A percentile compares a stretch with the other conserved stretches of the same genome.
phyloP scores from a whole-genome alignment of 2,888 invertebrate genomes.

The Drosophila barbarae region DNA sequence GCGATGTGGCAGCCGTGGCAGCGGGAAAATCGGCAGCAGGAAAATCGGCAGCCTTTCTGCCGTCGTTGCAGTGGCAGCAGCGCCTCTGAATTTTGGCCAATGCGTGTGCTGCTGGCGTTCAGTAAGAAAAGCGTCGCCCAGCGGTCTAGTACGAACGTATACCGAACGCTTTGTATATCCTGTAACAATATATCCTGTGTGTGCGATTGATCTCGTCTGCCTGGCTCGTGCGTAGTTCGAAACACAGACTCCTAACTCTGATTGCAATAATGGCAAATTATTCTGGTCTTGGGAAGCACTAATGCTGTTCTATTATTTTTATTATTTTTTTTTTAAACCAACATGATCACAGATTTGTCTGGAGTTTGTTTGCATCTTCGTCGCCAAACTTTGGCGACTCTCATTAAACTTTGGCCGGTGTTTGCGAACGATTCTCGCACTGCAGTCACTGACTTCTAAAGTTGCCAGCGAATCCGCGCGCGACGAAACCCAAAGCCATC shows the following conservation, averaged over 20 bases:
- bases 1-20: slow-evolving; percentile 51
- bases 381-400: slow-evolving; percentile 42
- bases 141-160: slow-evolving; percentile 80
- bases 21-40: slow-evolving; percentile 47
- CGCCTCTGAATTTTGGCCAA: slow-evolving; percentile 67
- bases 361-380: slow-evolving; percentile 11
- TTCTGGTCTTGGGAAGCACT: slow-evolving; percentile 21
- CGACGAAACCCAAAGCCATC: slow-evolving; percentile 40
- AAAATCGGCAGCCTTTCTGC: slow-evolving; percentile 48
- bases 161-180: slow-evolving; percentile 76
- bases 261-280: slow-evolving; percentile 27
- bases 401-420: slow-evolving; percentile 51
- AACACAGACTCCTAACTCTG: slow-evolving; percentile 25
- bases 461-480: slow-evolving; percentile 45
- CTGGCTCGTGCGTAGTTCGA: slow-evolving; percentile 56
- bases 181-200: slow-evolving; percentile 53
- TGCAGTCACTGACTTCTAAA: slow-evolving; percentile 59
- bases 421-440: slow-evolving; percentile 40
- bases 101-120: slow-evolving; percentile 76
- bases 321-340: slow-evolving; percentile 7
- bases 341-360: slow-evolving; percentile 14
- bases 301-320: slow-evolving; percentile 1
- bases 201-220: slow-evolving; percentile 68
- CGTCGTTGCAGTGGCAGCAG: slow-evolving; percentile 52
- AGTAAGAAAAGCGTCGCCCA: slow-evolving; percentile 81